These are phyloP conservation scores for Calosoma granatense DNA, from an alignment of 1,140 invertebrate species.

Conservation along the genomic window DNA sequence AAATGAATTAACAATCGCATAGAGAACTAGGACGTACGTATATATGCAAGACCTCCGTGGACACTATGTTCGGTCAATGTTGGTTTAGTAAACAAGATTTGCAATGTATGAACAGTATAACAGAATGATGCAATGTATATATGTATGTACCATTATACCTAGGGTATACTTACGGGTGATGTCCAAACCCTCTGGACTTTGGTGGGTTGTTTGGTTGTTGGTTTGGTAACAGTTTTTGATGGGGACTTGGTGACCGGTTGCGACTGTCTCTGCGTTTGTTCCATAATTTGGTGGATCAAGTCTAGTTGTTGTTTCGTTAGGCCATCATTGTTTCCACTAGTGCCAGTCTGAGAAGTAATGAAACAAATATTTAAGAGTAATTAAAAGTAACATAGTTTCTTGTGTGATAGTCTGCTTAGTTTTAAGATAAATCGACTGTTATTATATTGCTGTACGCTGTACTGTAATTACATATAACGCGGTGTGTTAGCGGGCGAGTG, in stretches of 20 bases:
- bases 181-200: conserved; percentile 26
- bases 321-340: conserved; percentile 47
- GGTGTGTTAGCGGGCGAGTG: no score
- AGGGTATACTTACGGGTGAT: conserved; percentile 19
- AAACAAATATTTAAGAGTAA: not conserved
- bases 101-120: no score
- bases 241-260: conserved; percentile 30
- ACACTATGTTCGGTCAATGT: no score
- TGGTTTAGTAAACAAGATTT: no score
- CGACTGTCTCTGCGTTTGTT: conserved; percentile 48
- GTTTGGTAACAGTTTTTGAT: conserved; percentile 24
- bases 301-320: conserved; percentile 63
- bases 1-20: no score
- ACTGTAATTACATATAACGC: no score
- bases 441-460: not conserved
- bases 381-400: not conserved
- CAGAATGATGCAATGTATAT: no score
- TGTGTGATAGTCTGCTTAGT: no score
- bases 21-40: no score
- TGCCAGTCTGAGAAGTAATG: conserved; percentile 31
- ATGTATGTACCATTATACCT: no score
- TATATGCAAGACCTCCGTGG: no score
- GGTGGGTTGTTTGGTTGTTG: conserved; percentile 25
- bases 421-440: no score
- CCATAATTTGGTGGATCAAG: conserved; percentile 69